Base-by-base conservation (phyloP, 2,113 vertebrate genomes). In the Aramus guarauna region DNA sequence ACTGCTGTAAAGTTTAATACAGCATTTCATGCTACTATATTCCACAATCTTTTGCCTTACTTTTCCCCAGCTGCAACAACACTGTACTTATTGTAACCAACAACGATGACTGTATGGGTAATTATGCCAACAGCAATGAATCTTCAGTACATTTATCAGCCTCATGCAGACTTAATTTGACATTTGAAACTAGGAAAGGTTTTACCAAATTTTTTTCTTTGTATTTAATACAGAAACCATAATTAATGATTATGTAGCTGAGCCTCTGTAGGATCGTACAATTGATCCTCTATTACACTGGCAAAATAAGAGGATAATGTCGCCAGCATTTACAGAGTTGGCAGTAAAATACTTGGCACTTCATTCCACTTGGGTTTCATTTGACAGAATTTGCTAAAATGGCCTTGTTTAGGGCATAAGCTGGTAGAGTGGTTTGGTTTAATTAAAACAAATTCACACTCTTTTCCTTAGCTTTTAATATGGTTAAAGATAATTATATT, bases 221-320 rank as follows among this genome's bases (percentile, higher is more conserved):
- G n/a, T 85, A 96, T 87, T 86, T 97, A 97, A 97, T 97, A 92
- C 77, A 88, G 96, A 97, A 96, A 97, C 83, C 75, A 88, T 97
- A 97, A 97, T 97, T 97, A 96, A 98, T 98, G 76, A 97, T 96
- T 97, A 97, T 94, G 95, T 94, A 97, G 72, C 90, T 97, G 92
- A 97, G 85, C 71, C 83, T 96, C 96, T 96, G 83, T 67, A 96
- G 69, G 85, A 95, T 97, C 92, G 93, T 97, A 97, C 86, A 80
- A 96, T 82, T 96, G 97, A 98, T 97, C 96, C 91, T 88, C 94
- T 97, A 95, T 97, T 98, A 98, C 95, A 96, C 81, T 97, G 95
- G 96, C 89, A 98, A 97, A 97, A 96, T 90, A 94, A 97, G 93
- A 96, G 96, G 85, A 93, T 94, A 95, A 97, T 90, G 82, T 97